Evolutionary conservation across 2,888 invertebrate species (phyloP), one percentile per base, ranked within the genome.

Genomic region (Tryphoninae sp.): DNA sequence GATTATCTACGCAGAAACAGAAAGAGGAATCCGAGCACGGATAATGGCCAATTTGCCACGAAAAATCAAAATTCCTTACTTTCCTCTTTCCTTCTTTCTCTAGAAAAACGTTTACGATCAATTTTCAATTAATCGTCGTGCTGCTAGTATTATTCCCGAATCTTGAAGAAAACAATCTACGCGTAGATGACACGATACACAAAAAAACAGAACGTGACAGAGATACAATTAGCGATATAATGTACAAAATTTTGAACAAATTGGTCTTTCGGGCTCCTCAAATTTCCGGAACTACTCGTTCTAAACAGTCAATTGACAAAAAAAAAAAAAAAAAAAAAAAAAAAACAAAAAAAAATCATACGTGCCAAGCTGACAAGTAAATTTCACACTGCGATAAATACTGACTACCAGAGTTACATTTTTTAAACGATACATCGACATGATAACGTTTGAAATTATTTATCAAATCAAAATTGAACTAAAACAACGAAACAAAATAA

Each of bases 211-310:
- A 65, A 75, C 19, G 58, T 78, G 22, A 72, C 62, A 62, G 42
- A 67, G 65, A 76, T 68, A 75, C 71, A 78, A 62, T 67, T 22
- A 81, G n/a, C 72, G 42, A 74, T 76, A 67, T 55, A 9, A 26
- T 68, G 42, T 16, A 26, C 55, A 53, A 40, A 49, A 65, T 55
- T n/a, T 53, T 55, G 16, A 53, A 73, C 62, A 59, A 55, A 65
- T 73, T 73, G 72, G 84, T 84, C 83, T 82, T 80, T 83, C 83
- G 82, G 83, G 83, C 84, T 84, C 82, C 82, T 83, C 80, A 82
- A 81, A 83, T 80, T 83, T 74, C 81, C 79, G 69, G 79, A 33
- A 82, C 82, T 82, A 82, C 82, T 82, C 82, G 79, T 78, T 71
- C 1, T 80, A 61, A 45, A 69, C 23, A 62, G 26, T 59, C 71